These are phyloP conservation scores for Podarcis cretensis DNA, from an alignment of 2,113 vertebrate species.

Conservation along the genomic window DNA sequence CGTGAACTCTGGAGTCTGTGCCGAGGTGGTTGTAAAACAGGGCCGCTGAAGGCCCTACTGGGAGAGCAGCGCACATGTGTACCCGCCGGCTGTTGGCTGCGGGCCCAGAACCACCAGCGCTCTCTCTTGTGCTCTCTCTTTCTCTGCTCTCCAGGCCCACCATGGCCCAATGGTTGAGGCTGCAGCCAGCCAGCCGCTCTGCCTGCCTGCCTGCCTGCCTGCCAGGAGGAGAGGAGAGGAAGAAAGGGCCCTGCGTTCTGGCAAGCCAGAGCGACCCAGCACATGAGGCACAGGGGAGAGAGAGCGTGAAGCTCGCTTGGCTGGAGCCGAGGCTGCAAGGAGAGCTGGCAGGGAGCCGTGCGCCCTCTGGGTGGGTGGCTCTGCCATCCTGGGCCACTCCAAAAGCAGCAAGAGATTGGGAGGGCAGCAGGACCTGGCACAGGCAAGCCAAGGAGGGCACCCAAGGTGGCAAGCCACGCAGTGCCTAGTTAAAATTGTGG, in stretches of 20 bases:
- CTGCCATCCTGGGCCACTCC: no score
- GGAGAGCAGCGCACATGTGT: constrained; percentile 84
- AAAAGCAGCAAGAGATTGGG: no score
- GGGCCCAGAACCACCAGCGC: constrained; percentile 83
- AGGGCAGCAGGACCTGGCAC: constrained; percentile 74
- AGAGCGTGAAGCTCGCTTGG: neutral
- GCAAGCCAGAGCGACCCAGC: neutral
- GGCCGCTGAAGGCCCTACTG: constrained; percentile 88
- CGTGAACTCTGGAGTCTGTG: constrained; percentile 89
- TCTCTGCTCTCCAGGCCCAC: neutral
- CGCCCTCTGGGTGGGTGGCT: neutral
- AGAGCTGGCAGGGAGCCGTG: constrained; percentile 66
- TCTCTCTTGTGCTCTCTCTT: constrained; percentile 67
- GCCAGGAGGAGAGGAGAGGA: constrained; percentile 35
- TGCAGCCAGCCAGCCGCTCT: neutral
- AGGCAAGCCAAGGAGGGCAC: constrained; percentile 58
- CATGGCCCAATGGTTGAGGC: neutral
- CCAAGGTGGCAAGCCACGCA: neutral
- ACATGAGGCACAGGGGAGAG: neutral
- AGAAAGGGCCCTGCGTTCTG: neutral
- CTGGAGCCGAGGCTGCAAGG: neutral
- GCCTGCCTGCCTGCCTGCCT: no score
- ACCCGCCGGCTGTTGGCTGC: constrained; percentile 84
- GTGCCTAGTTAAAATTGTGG: no score
- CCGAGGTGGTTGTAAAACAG: constrained; percentile 88